These are phyloP conservation scores for Scaptomyza graminum DNA, from an alignment of 1,140 invertebrate species.

Conservation along the genomic window DNA sequence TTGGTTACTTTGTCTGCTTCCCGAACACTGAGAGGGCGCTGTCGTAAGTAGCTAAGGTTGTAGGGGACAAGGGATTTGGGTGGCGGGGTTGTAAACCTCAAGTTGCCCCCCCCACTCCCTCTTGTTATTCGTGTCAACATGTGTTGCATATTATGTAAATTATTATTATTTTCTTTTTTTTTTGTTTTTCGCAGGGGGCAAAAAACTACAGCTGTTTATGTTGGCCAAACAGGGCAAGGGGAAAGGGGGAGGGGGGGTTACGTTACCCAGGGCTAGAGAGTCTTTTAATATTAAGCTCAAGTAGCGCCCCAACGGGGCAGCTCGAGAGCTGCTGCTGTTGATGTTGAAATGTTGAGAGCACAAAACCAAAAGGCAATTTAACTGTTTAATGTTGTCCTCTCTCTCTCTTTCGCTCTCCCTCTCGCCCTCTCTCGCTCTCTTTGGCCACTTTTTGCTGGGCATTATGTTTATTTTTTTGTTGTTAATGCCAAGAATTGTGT, in stretches of 20 bases:
- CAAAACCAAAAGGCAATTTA: conserved; percentile 82
- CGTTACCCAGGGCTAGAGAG: background rate
- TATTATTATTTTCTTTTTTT: conserved; percentile 30
- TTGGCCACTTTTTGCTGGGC: no score
- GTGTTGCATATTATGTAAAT: conserved; percentile 81
- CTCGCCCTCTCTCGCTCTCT: background rate
- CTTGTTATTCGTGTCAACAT: conserved; percentile 73
- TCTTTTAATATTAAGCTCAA: conserved; percentile 30
- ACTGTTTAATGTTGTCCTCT: conserved; percentile 67
- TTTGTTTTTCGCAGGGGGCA: conserved; percentile 53
- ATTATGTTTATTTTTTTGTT: conserved; percentile 36
- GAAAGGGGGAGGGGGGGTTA: no score
- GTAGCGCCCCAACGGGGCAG: conserved; percentile 68
- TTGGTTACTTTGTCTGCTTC: background rate
- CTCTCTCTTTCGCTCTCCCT: conserved; percentile 2
- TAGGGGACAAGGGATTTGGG: background rate
- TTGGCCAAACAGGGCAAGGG: no score
- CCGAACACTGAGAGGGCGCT: background rate
- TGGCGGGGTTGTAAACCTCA: background rate
- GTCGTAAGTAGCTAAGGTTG: conserved; percentile 2
- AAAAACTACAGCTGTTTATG: conserved; percentile 15
- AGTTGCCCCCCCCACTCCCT: background rate
- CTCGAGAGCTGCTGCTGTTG: conserved; percentile 45
- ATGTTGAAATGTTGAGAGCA: conserved; percentile 73
- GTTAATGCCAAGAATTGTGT: conserved; percentile 71